Evolutionary conservation across 2,113 vertebrate genomes (phyloP).

Genomic region (Leptobrachium ailaonicum): DNA sequence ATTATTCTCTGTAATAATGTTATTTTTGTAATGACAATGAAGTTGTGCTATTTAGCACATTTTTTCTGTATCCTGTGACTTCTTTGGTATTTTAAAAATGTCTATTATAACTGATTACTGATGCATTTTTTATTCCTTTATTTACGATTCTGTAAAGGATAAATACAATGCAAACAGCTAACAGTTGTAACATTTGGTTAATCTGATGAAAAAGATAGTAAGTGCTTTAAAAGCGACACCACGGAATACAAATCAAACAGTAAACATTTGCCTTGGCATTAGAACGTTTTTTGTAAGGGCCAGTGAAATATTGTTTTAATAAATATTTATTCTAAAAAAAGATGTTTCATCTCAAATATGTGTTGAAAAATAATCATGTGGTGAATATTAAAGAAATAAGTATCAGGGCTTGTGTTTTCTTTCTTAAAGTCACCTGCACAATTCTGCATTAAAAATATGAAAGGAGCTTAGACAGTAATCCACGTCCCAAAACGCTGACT

Average conservation of each 20-base stretch:
- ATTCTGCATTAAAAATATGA: not conserved
- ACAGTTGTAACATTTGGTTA: too few species aligned
- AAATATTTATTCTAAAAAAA: conserved; percentile 17
- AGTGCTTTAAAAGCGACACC: not conserved
- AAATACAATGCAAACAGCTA: too few species aligned
- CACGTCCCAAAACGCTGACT: too few species aligned
- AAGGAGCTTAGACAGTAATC: too few species aligned
- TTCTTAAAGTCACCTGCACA: not conserved
- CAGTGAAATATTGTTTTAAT: conserved; percentile 30
- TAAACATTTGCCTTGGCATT: conserved; percentile 28
- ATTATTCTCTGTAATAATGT: too few species aligned
- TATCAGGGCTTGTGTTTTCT: not conserved
- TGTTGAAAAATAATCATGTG: not conserved
- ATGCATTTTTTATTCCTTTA: not conserved
- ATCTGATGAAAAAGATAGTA: not conserved
- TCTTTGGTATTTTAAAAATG: too few species aligned
- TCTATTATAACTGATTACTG: not conserved
- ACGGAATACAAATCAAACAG: not conserved
- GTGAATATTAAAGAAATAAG: not conserved
- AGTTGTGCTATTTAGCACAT: too few species aligned
- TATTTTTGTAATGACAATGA: too few species aligned
- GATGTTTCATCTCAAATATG: not conserved
- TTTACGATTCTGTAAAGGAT: too few species aligned
- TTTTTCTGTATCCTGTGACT: too few species aligned
- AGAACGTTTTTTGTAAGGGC: not conserved